These are phyloP conservation scores for Coilia nasus DNA, from an alignment of 2,797 vertebrate species.

Conservation along the genomic window DNA sequence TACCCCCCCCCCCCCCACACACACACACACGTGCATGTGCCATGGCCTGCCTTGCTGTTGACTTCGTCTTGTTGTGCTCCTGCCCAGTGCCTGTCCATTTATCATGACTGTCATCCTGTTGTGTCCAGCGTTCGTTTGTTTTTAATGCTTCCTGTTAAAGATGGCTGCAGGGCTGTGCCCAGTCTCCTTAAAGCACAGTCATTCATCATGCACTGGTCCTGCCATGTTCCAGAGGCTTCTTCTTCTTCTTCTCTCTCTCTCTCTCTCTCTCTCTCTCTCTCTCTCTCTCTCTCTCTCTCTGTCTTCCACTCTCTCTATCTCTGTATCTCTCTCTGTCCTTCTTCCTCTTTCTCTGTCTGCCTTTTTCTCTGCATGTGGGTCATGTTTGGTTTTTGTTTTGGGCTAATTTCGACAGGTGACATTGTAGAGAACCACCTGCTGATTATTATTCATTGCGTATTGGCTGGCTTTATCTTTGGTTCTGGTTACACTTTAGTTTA, in stretches of 20 bases:
- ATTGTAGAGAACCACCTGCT: not conserved
- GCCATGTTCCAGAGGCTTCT: slow-evolving; percentile 40
- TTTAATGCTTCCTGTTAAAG: slow-evolving; percentile 48
- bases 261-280: slow-evolving; percentile 4
- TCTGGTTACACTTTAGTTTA: too few species aligned
- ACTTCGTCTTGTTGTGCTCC: slow-evolving; percentile 31
- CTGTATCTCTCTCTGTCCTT: not conserved
- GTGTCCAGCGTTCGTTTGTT: slow-evolving; percentile 55
- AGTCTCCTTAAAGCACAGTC: slow-evolving; percentile 43
- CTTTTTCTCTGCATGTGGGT: slow-evolving; percentile 38
- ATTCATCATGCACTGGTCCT: slow-evolving; percentile 58
- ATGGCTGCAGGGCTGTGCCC: slow-evolving; percentile 38
- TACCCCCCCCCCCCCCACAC: too few species aligned
- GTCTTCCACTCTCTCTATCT: not conserved
- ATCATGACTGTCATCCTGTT: slow-evolving; percentile 60
- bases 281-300: not conserved
- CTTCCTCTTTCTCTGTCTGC: not conserved
- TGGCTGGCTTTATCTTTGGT: not conserved
- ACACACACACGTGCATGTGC: not conserved
- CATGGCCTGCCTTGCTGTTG: not conserved
- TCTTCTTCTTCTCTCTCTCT: not conserved
- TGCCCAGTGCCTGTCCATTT: slow-evolving; percentile 55
- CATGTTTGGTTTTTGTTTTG: slow-evolving; percentile 9
- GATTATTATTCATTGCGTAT: not conserved
- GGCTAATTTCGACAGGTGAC: slow-evolving; percentile 22